phyloP scores from a whole-genome alignment of 2,797 vertebrate genomes.

The Chloroceryle amazona region DNA sequence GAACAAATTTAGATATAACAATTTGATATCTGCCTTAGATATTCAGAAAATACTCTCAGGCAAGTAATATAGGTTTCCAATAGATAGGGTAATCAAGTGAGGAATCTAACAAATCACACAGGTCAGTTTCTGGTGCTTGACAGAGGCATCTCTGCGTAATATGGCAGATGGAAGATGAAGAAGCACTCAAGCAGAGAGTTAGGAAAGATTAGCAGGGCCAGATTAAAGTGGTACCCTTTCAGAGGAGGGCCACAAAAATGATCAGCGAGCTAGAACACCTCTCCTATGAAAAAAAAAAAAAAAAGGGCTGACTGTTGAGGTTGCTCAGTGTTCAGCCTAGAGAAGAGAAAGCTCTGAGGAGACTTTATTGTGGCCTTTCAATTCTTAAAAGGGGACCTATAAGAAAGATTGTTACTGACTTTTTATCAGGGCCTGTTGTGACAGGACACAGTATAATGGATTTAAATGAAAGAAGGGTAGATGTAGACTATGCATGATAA shows the following conservation, averaged over 20 bases:
- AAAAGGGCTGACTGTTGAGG: not conserved
- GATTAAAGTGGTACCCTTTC: not conserved
- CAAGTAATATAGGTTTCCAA: not conserved
- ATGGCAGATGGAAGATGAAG: not conserved
- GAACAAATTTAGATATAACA: conserved; percentile 40
- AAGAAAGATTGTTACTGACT: not conserved
- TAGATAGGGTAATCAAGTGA: not conserved
- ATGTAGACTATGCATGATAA: not conserved
- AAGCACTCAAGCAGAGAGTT: not conserved
- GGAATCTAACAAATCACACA: not conserved
- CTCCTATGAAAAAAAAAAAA: not conserved
- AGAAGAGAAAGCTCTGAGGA: not conserved
- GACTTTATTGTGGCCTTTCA: not conserved
- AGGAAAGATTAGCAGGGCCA: not conserved
- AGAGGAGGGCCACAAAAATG: not conserved
- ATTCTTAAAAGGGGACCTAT: not conserved
- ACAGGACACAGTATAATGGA: not conserved
- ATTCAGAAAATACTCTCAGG: not conserved
- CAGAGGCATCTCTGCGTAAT: not conserved
- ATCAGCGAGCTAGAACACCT: not conserved
- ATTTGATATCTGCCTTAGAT: conserved; percentile 36
- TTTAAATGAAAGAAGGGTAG: not conserved
- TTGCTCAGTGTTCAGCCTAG: not conserved
- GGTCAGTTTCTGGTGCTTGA: not conserved
- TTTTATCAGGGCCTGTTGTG: not conserved